These are phyloP conservation scores for Drosophila guanche DNA, from an alignment of 1,140 invertebrate species.

Conservation along the genomic window DNA sequence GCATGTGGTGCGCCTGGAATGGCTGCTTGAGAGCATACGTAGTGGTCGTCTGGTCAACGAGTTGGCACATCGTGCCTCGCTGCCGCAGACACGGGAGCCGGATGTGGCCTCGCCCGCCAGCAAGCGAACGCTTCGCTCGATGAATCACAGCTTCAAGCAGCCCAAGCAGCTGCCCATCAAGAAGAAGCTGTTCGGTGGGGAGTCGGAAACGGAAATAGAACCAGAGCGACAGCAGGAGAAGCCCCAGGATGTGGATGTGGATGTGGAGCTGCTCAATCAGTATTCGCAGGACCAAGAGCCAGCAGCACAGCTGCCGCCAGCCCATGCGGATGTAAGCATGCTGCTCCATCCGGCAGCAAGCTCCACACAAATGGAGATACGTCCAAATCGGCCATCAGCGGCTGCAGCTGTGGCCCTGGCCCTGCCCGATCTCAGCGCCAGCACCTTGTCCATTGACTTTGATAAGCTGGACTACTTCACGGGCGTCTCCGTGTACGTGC, in stretches of 20 bases:
- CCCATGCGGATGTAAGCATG: slow-evolving; percentile 7
- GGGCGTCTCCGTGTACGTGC: slow-evolving; percentile 84
- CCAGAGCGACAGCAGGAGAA: slow-evolving; percentile 11
- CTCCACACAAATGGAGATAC: slow-evolving; percentile 50
- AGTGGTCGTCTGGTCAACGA: slow-evolving; percentile 86
- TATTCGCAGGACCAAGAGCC: slow-evolving; percentile 77
- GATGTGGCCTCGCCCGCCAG: slow-evolving; percentile 86
- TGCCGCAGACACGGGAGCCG: slow-evolving; percentile 56
- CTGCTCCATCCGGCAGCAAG: slow-evolving; percentile 41
- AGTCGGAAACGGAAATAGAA: neutral
- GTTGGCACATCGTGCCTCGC: slow-evolving; percentile 83
- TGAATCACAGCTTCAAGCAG: slow-evolving; percentile 83
- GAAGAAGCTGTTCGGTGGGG: slow-evolving; percentile 66
- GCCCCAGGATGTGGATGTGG: slow-evolving; percentile 18
- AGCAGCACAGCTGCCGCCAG: slow-evolving; percentile 53
- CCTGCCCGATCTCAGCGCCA: slow-evolving; percentile 58
- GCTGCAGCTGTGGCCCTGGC: neutral
- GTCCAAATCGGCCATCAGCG: neutral
- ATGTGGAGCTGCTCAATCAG: slow-evolving; percentile 58
- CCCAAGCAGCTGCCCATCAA: slow-evolving; percentile 55
- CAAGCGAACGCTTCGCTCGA: slow-evolving; percentile 84
- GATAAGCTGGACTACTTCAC: slow-evolving; percentile 81
- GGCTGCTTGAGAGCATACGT: slow-evolving; percentile 90
- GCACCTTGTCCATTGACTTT: slow-evolving; percentile 69
- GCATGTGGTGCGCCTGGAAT: slow-evolving; percentile 88